Conservation (phyloP, 2,888 invertebrate genomes). For the Drosophila antonietae region DNA sequence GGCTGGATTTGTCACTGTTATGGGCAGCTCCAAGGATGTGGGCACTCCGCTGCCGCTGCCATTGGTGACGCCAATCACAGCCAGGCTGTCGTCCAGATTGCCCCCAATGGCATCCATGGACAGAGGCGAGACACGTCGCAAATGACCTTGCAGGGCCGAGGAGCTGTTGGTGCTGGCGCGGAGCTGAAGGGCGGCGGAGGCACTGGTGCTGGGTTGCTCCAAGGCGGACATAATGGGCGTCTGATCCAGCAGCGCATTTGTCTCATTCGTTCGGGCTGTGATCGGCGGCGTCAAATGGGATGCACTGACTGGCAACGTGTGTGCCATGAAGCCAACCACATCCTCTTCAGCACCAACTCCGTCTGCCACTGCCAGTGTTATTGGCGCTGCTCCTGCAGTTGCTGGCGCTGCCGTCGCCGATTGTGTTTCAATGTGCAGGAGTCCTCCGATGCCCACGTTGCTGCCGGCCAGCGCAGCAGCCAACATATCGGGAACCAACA, state of each 20-base stretch:
- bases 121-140: constrained; percentile 43
- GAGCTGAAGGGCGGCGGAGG: constrained; percentile 19
- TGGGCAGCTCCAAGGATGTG: constrained; percentile 90
- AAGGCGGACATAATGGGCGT: constrained; percentile 92
- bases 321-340: constrained; percentile 68
- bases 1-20: constrained; percentile 91
- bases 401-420: not conserved
- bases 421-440: constrained; percentile 53
- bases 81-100: constrained; percentile 86
- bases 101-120: constrained; percentile 10
- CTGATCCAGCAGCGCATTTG: constrained; percentile 90
- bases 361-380: not conserved
- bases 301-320: constrained; percentile 22
- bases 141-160: constrained; percentile 24
- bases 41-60: constrained; percentile 86
- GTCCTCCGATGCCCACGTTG: constrained; percentile 61
- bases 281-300: constrained; percentile 77
- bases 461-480: constrained; percentile 90
- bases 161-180: constrained; percentile 83
- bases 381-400: not conserved
- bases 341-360: not conserved
- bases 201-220: constrained; percentile 87
- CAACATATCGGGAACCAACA: constrained; percentile 86
- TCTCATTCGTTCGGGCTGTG: constrained; percentile 87
- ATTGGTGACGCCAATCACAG: constrained; percentile 86